Evolutionary conservation across 2,797 vertebrate genomes (phyloP).

Genomic region (Helicolenus hilgendorfi): DNA sequence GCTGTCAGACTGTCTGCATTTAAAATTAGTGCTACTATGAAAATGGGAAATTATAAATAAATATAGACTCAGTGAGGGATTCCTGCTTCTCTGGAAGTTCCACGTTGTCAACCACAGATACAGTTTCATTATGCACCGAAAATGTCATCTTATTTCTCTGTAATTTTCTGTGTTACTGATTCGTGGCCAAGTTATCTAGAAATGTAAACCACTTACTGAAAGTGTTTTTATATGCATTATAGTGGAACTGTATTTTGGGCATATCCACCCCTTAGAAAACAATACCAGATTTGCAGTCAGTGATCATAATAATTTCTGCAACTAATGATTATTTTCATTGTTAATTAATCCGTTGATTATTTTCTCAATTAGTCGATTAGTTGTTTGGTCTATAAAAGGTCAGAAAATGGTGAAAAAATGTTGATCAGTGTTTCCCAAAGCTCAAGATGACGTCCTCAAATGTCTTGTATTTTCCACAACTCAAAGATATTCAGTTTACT

Average conservation of each 20-base stretch:
- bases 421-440: too few species aligned
- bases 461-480: too few species aligned
- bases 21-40: background rate
- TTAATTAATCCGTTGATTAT: too few species aligned
- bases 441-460: too few species aligned
- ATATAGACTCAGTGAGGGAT: background rate
- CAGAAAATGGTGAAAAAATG: too few species aligned
- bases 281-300: background rate
- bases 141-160: background rate
- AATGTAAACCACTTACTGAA: background rate
- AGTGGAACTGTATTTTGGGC: background rate
- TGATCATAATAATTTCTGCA: background rate
- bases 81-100: background rate
- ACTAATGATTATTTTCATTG: too few species aligned
- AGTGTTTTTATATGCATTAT: background rate
- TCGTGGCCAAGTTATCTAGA: background rate
- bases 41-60: background rate
- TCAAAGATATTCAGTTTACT: too few species aligned
- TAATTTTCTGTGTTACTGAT: background rate
- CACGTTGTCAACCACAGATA: background rate
- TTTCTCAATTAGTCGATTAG: too few species aligned
- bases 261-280: background rate
- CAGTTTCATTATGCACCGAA: background rate
- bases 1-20: background rate
- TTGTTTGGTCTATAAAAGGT: too few species aligned